Evolutionary conservation across 2,888 invertebrate species (phyloP), one percentile per base, ranked within the genome.

Genomic region (Empis livida): DNA sequence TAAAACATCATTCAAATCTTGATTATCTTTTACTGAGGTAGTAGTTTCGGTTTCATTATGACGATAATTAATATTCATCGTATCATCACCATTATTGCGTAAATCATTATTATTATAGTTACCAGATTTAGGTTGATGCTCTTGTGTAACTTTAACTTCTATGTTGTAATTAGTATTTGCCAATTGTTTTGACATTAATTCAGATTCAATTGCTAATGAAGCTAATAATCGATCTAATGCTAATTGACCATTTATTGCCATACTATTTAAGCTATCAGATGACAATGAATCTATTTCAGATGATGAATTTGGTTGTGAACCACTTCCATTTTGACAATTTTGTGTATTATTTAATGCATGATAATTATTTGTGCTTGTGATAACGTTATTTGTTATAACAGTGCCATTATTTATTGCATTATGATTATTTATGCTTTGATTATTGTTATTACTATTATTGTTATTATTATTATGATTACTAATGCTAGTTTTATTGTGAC

Each of bases 211-310:
- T 11, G 55, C 54, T 48, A 57, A 51, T 20, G 55, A 54, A 38
- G 54, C 56, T 32, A 58, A 42, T 43, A 58, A 53, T 47, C 49
- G 50, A 48, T 58, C 56, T 55, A 58, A 51, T 43, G 54, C 52
- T 51, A 54, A 51, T 47, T 55, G 52, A 16, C 55, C 55, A 50
- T 50, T 46, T 47, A 45, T 17, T 23, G 40, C 49, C 4, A n/a
- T 35, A 35, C n/a, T 35, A 35, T 35, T 8, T n/a, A 35, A 27
- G n/a, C 9, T 35, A 5, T 35, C 35, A 8, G n/a, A 35, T 35
- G 35, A 35, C 8, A n/a, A n/a, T n/a, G 35, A n/a, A 8, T 35
- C 35, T n/a, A 35, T 4, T 48, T 47, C 32, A 32, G 42, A 23
- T 48, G 38, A 40, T 49, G 42, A 44, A 16, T 49, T 23, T 50